These are phyloP conservation scores for Agrilus cyanescens DNA, from an alignment of 2,888 invertebrate species.

Conservation along the genomic window DNA sequence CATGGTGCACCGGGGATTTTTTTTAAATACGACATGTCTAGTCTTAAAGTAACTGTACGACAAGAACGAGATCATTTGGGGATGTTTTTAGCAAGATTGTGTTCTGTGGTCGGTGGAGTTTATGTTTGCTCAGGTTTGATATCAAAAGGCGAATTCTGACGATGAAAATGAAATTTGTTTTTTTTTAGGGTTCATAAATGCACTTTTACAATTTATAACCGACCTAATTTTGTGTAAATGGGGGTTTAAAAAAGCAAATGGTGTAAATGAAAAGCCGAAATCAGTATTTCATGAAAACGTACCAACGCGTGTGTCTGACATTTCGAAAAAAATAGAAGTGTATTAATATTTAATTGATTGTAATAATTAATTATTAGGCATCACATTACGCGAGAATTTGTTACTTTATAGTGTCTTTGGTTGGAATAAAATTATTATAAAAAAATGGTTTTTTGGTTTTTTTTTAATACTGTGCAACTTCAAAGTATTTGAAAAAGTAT, in stretches of 20 bases:
- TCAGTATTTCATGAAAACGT: too few species aligned
- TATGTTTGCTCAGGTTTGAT: slow-evolving; percentile 66
- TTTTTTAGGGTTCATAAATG: slow-evolving; percentile 16
- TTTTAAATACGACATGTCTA: slow-evolving; percentile 89
- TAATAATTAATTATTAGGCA: too few species aligned
- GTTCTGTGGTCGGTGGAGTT: slow-evolving; percentile 86
- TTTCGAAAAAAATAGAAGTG: too few species aligned
- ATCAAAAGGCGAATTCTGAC: not conserved
- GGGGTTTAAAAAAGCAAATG: not conserved
- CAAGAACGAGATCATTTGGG: slow-evolving; percentile 66
- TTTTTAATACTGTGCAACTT: too few species aligned
- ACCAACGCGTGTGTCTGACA: too few species aligned
- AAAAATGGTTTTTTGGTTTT: too few species aligned
- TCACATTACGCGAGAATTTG: too few species aligned
- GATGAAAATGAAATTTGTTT: not conserved
- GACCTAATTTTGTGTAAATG: slow-evolving; percentile 14
- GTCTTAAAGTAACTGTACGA: slow-evolving; percentile 71
- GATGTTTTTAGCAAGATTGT: slow-evolving; percentile 76
- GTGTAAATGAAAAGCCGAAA: too few species aligned
- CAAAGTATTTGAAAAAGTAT: too few species aligned
- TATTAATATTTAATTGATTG: too few species aligned
- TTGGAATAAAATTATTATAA: too few species aligned
- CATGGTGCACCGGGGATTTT: slow-evolving; percentile 92
- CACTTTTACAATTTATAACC: slow-evolving; percentile 12
- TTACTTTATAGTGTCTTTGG: too few species aligned